Conservation (phyloP, 2,888 invertebrate species). For the Pammene aurita region DNA sequence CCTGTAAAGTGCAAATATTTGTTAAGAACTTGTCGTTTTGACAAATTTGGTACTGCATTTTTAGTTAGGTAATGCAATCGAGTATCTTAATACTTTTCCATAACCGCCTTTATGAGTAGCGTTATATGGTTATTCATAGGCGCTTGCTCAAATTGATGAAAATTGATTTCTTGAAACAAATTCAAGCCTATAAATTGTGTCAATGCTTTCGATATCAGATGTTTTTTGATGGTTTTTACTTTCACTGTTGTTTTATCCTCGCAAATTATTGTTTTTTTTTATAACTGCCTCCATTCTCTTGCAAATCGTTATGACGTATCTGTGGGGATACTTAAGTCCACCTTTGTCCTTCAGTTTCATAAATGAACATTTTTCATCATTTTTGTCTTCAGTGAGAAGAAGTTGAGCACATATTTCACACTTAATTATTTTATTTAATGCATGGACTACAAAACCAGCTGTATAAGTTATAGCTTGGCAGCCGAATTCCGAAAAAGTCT, state of each 20-base stretch:
- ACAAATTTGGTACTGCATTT: background rate
- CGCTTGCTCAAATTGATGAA: background rate
- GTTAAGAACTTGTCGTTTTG: constrained; percentile 1
- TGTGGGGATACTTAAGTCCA: constrained; percentile 43
- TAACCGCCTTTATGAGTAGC: background rate
- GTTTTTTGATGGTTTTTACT: background rate
- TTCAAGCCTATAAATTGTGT: background rate
- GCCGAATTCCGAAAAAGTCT: constrained; percentile 33
- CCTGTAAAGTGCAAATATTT: constrained; percentile 4
- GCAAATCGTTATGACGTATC: constrained; percentile 44
- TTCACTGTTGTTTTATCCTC: background rate
- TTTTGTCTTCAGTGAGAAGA: constrained; percentile 23
- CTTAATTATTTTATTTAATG: constrained; percentile 41
- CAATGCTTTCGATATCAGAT: background rate
- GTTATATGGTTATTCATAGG: background rate
- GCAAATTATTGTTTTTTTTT: background rate
- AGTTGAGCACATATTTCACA: constrained; percentile 42
- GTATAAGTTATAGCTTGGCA: constrained; percentile 39
- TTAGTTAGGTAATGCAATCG: background rate
- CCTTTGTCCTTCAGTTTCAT: constrained; percentile 43
- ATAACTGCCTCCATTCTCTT: constrained; percentile 1
- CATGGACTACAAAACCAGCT: constrained; percentile 44
- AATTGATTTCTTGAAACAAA: background rate
- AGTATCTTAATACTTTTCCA: background rate
- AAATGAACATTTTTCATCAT: constrained; percentile 20